Evolutionary conservation across 2,113 vertebrate genomes (phyloP).

Genomic region (Ondatra zibethicus): DNA sequence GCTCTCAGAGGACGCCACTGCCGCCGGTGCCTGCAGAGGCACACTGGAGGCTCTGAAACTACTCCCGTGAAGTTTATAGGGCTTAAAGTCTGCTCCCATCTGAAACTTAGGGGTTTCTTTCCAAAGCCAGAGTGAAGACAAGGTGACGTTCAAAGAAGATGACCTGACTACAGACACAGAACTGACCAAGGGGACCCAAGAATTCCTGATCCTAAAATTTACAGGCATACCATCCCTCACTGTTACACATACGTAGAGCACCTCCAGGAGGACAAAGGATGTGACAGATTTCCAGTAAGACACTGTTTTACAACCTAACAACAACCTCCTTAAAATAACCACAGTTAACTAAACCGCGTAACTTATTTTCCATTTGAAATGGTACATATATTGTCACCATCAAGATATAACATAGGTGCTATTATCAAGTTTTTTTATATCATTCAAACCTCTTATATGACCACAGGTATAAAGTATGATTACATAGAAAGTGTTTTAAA

Average conservation of each 20-base stretch:
- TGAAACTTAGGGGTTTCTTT: constrained; percentile 5
- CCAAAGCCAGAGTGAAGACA: background rate
- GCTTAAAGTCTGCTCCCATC: background rate
- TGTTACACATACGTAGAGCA: background rate
- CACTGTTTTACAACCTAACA: background rate
- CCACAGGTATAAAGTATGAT: background rate
- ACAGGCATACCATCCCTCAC: background rate
- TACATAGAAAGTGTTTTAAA: background rate
- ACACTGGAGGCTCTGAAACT: too few species aligned
- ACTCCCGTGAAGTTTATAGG: too few species aligned
- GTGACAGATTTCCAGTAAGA: background rate
- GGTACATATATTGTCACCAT: background rate
- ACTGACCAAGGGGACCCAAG: background rate
- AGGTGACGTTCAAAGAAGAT: background rate
- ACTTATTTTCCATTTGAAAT: constrained; percentile 20
- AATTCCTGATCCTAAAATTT: constrained; percentile 1
- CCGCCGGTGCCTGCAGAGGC: background rate
- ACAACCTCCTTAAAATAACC: background rate
- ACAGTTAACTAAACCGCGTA: background rate
- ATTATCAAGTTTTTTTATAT: constrained; percentile 3
- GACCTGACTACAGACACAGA: background rate
- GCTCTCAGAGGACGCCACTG: background rate
- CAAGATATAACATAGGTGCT: background rate
- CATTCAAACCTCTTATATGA: background rate
- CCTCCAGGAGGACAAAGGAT: background rate